phyloP scores from a whole-genome alignment of 1,140 invertebrate genomes.

The Drosophila serrata region DNA sequence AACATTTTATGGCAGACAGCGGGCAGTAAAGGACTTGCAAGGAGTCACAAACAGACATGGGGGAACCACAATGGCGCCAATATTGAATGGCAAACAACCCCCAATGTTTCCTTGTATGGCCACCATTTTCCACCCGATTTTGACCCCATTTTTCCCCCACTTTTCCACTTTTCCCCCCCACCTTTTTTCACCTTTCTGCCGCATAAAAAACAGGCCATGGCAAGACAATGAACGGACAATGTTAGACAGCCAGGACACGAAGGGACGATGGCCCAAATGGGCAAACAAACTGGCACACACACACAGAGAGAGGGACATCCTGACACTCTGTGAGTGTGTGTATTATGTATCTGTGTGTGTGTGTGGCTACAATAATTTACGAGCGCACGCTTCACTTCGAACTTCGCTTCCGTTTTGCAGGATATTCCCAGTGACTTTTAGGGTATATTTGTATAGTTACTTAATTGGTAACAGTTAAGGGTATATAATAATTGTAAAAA shows the following conservation, averaged over 20 bases:
- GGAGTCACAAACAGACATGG: slow-evolving; percentile 17
- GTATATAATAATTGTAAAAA: no score
- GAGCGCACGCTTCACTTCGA: slow-evolving; percentile 71
- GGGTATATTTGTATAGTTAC: slow-evolving; percentile 1
- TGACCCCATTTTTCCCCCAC: slow-evolving; percentile 10
- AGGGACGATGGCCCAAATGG: slow-evolving; percentile 80
- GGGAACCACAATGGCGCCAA: slow-evolving; percentile 66
- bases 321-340: slow-evolving; percentile 27
- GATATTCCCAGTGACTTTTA: slow-evolving; percentile 4
- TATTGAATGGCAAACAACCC: slow-evolving; percentile 66
- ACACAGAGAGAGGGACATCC: slow-evolving; percentile 21
- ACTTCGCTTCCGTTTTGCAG: slow-evolving; percentile 57
- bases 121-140: slow-evolving; percentile 28
- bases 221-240: slow-evolving; percentile 56
- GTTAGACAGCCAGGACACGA: slow-evolving; percentile 64
- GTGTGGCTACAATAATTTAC: slow-evolving; percentile 72
- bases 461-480: neutral
- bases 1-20: slow-evolving; percentile 73
- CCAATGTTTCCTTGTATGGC: neutral
- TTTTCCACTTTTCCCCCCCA: neutral
- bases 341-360: slow-evolving; percentile 5
- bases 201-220: slow-evolving; percentile 57
- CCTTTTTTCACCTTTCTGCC: slow-evolving; percentile 8
- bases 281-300: slow-evolving; percentile 49
- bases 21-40: slow-evolving; percentile 16